phyloP scores from a whole-genome alignment of 2,797 vertebrate genomes.

The Delichon dasypus region DNA sequence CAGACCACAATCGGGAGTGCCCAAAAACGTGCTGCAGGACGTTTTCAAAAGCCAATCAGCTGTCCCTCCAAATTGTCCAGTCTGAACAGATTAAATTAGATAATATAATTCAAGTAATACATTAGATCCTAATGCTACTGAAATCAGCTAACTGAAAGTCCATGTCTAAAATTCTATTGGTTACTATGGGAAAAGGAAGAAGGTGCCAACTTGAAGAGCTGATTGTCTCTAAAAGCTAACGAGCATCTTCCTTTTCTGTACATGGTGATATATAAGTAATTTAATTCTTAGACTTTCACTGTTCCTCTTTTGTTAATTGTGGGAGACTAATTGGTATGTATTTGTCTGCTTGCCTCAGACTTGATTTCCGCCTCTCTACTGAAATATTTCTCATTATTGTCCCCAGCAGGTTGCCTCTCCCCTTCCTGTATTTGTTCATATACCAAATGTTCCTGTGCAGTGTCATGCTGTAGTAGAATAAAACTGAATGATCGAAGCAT shows the following conservation, averaged over 20 bases:
- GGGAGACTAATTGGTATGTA: constrained; percentile 28
- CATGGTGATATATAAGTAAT: constrained; percentile 19
- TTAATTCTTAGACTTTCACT: constrained; percentile 25
- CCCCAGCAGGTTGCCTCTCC: constrained; percentile 38
- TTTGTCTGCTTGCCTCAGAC: constrained; percentile 39
- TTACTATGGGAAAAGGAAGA: constrained; percentile 15
- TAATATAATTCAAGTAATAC: not conserved
- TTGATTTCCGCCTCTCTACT: constrained; percentile 20
- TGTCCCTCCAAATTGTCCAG: not conserved
- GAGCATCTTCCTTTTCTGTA: not conserved
- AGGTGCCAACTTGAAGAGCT: not conserved
- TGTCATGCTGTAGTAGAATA: not conserved
- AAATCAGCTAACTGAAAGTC: not conserved
- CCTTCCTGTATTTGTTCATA: constrained; percentile 50
- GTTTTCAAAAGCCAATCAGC: not conserved
- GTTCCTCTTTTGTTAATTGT: constrained; percentile 25
- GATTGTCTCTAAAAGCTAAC: constrained; percentile 3
- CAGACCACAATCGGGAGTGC: not conserved
- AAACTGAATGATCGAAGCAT: not conserved
- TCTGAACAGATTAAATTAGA: not conserved
- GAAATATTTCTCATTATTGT: constrained; percentile 57
- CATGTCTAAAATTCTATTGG: not conserved
- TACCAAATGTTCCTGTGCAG: constrained; percentile 2
- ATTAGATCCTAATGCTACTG: not conserved
- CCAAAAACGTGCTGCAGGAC: not conserved